Base-by-base conservation (phyloP, 2,797 vertebrate genomes). In the Diplodus sargus region DNA sequence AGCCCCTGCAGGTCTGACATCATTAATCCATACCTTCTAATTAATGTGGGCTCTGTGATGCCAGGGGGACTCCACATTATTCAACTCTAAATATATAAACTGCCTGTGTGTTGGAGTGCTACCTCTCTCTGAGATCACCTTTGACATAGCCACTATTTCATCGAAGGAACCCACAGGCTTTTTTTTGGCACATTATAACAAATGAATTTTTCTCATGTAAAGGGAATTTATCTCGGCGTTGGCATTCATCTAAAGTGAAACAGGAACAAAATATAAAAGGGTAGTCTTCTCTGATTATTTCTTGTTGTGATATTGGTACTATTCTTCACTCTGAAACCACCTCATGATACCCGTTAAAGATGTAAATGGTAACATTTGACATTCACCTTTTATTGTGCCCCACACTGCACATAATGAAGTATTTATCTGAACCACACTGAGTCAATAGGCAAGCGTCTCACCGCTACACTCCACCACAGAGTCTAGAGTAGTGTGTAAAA, bases 1-100 rank as follows among this genome's bases (percentile, higher is more conserved):
- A 95, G 90, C 91, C 93, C 93, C 91, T 80, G 83, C 90, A 91
- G 94, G 92, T 94, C 91, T 91, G 89, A 90, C 91, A 93, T 94
- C 94, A 94, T 95, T 95, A 95, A 95, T 96, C 93, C 92, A 93
- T 92, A 92, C 87, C 85, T 92, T 90, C 90, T 95, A 95, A 94
- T 95, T 93, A 95, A 93, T 92, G 87, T 90, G 85, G 88, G 78
- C 89, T 90, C 74, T 80, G 85, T 63, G 85, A 90, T 89, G 90
- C 90, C 90, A 89, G 81, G 81, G 91, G 92, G 89, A 91, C 90
- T 87, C 93, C 89, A 88, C 90, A 91, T 94, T 94, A 93, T 93
- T 93, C 89, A 93, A 84, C 90, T 83, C 85, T 89, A 88, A 92
- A 91, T 89, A 92, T 92, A 91, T 91, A 92, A 92, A 89, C 87